Conservation (phyloP, 2,888 invertebrate genomes). For the Stictocephala bisonia region DNA sequence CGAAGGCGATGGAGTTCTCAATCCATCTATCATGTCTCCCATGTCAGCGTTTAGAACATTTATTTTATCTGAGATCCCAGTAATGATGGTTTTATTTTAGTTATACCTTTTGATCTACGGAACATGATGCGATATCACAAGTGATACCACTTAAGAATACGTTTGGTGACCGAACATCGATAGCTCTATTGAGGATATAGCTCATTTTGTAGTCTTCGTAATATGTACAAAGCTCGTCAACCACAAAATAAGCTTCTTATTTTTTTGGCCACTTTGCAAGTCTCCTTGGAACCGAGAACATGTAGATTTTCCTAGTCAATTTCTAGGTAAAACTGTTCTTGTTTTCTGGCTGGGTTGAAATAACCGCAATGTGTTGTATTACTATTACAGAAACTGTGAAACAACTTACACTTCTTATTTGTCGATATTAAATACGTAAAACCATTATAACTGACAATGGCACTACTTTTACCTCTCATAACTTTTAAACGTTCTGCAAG, state of each 20-base stretch:
- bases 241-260: too few relatives aligned
- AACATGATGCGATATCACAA: too few relatives aligned
- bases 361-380: background rate
- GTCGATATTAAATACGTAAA: background rate
- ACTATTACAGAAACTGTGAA: background rate
- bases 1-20: too few relatives aligned
- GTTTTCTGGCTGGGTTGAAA: background rate
- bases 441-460: conserved; percentile 25
- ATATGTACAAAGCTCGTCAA: too few relatives aligned
- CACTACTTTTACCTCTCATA: background rate
- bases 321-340: background rate
- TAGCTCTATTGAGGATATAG: background rate
- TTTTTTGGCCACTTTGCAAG: conserved; percentile 3
- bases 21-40: too few relatives aligned
- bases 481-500: background rate
- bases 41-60: too few relatives aligned
- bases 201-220: too few relatives aligned
- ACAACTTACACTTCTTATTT: background rate
- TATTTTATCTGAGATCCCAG: too few relatives aligned
- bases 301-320: background rate
- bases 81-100: too few relatives aligned
- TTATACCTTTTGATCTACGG: too few relatives aligned
- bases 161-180: conserved; percentile 20
- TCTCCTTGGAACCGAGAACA: background rate
- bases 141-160: background rate